A percentile compares a stretch with the other conserved stretches of the same genome.
Evolutionary conservation across 2,113 vertebrate genomes (phyloP).

Genomic region (Fukomys damarensis): DNA sequence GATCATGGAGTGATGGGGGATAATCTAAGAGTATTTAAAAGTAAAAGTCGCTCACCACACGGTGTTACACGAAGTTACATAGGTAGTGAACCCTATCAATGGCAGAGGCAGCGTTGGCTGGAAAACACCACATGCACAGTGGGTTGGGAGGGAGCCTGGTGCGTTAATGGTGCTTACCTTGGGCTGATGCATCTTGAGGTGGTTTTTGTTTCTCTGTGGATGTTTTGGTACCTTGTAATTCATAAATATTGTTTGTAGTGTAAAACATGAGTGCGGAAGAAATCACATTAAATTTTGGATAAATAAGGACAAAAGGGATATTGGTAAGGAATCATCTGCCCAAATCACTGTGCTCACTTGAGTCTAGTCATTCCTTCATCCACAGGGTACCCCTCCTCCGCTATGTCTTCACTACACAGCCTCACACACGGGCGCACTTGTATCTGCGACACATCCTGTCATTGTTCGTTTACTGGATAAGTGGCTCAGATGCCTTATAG

Average conservation of each 20-base stretch:
- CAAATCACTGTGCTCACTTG: neutral
- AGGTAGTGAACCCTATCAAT: neutral
- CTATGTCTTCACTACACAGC: neutral
- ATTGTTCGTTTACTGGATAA: neutral
- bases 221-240: neutral
- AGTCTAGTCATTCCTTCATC: neutral
- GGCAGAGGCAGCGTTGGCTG: neutral
- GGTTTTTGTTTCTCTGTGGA: neutral
- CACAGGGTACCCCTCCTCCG: rapidly evolving
- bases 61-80: neutral
- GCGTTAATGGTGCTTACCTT: neutral
- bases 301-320: neutral
- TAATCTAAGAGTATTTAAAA: neutral
- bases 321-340: neutral
- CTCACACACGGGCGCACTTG: neutral
- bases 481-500: neutral
- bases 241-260: neutral
- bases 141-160: neutral
- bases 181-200: neutral
- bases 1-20: no score
- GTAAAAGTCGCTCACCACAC: neutral
- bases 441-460: neutral
- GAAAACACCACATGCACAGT: neutral
- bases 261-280: neutral
- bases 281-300: neutral